phyloP scores from a whole-genome alignment of 2,113 vertebrate species.

The Acrocephalus arundinaceus region DNA sequence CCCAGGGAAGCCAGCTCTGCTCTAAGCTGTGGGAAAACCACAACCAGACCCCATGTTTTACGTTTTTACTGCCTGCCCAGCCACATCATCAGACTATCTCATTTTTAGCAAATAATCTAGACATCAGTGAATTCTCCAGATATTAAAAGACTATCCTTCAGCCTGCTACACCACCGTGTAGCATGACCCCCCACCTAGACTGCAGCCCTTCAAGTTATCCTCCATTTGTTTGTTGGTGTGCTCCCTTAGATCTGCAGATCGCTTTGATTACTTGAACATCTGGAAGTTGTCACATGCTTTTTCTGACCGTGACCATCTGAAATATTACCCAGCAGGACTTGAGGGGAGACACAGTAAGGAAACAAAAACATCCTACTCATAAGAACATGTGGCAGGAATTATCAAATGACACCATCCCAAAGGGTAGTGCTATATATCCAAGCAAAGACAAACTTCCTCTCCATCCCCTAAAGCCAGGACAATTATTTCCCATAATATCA shows the following conservation, averaged over 20 bases:
- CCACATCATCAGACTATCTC: not conserved
- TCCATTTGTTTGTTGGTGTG: conserved; percentile 68
- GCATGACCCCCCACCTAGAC: conserved; percentile 48
- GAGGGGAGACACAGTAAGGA: conserved; percentile 64
- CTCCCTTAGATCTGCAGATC: conserved; percentile 69
- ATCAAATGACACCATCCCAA: conserved; percentile 62
- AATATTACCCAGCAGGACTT: conserved; percentile 71
- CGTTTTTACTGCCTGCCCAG: not conserved
- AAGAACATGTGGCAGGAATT: conserved; percentile 75
- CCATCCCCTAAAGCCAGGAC: not conserved
- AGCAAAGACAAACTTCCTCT: conserved; percentile 15
- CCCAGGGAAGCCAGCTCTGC: not conserved
- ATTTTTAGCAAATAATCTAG: not conserved
- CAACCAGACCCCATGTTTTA: not conserved
- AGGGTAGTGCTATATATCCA: conserved; percentile 45
- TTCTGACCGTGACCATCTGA: conserved; percentile 72
- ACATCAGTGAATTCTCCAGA: conserved; percentile 11
- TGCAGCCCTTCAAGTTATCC: conserved; percentile 54
- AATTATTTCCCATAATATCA: not conserved
- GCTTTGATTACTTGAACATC: conserved; percentile 75
- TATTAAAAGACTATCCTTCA: not conserved
- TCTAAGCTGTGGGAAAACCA: not conserved
- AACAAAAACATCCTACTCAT: conserved; percentile 73
- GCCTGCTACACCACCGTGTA: not conserved
- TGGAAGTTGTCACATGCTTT: conserved; percentile 72